Base-by-base conservation (phyloP, 2,888 invertebrate genomes). In the Seira sanloemensis region DNA sequence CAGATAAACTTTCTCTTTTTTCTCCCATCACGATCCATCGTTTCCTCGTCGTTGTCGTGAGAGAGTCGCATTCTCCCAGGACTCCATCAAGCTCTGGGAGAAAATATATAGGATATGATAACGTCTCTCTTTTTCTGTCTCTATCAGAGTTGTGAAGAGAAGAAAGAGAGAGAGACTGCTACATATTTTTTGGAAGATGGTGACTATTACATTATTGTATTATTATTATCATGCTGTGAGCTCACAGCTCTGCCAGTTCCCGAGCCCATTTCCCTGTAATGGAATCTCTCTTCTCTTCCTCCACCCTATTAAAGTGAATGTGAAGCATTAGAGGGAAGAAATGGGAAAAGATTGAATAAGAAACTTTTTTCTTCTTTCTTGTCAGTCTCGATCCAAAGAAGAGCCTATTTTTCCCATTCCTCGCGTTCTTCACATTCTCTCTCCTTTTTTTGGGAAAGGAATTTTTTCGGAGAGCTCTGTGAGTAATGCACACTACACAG, bases 261-360 rank as follows among this genome's bases (percentile, higher is more conserved):
- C 18, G 2, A 58, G n/a, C 58, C 58, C 58, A 58, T 58, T 83
- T 77, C 27, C 50, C 72, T 50, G 77, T 72, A 83, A 83, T 78
- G 67, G 82, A 76, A 62, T 71, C 62, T 76, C 77, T 82, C 58
- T 58, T 58, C 58, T n/a, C 58, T 58, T 58, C n/a, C 58, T 37
- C 58, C 78, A n/a, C n/a, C 69, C 83, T 83, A 83, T 83, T 83
- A 83, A 83, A 74, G 78, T 83, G 58, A 83, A 83, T 58, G 83
- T 83, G 67, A 68, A 78, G 67, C 83, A 83, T 83, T 83, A 83
- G 73, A 77, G 69, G 71, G 77, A 82, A 67, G 76, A 82, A 82
- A 58, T 58, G 58, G 73, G 27, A 76, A 76, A 72, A 82, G 82
- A 82, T 73, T 76, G 76, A 58, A 58, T 58, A 58, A 58, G 58